Conservation (phyloP, 2,797 vertebrate genomes). For the Pseudochirops corinnae region DNA sequence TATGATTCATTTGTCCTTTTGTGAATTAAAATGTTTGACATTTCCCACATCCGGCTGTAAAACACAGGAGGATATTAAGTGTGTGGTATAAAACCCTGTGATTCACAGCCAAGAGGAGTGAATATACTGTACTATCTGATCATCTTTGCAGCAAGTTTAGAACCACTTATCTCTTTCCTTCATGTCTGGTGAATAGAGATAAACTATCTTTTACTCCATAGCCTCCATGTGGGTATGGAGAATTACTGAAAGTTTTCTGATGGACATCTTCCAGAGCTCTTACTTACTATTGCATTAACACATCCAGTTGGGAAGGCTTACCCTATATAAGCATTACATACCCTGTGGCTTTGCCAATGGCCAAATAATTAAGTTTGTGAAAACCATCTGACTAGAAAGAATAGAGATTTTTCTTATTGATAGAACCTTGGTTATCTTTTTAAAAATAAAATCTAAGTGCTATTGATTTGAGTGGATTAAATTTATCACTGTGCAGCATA, state of each 20-base stretch:
- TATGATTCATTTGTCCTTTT: conserved; percentile 73
- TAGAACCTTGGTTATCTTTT: conserved; percentile 78
- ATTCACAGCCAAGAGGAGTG: conserved; percentile 61
- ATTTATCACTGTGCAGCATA: conserved; percentile 84
- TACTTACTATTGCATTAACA: conserved; percentile 40
- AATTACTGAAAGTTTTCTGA: conserved; percentile 51
- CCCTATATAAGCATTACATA: conserved; percentile 43
- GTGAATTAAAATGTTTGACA: conserved; percentile 71
- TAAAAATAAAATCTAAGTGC: conserved; percentile 82
- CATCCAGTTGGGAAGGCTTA: conserved; percentile 25
- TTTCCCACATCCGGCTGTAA: conserved; percentile 59
- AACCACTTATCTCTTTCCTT: conserved; percentile 59
- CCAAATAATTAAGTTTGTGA: conserved; percentile 76
- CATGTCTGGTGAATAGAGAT: conserved; percentile 68
- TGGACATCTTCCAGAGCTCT: conserved; percentile 54
- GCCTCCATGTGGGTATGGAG: conserved; percentile 45
- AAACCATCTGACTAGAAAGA: conserved; percentile 75
- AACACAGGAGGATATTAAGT: conserved; percentile 44
- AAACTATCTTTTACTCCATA: conserved; percentile 58
- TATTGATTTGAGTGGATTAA: conserved; percentile 86
- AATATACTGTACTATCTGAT: conserved; percentile 61
- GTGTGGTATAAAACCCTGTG: conserved; percentile 64
- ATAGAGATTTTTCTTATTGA: conserved; percentile 77
- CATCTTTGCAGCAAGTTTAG: conserved; percentile 48
- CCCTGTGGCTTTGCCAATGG: conserved; percentile 51